These are phyloP conservation scores for Alloplasta piceator DNA, from an alignment of 2,888 invertebrate genomes.

Conservation along the genomic window DNA sequence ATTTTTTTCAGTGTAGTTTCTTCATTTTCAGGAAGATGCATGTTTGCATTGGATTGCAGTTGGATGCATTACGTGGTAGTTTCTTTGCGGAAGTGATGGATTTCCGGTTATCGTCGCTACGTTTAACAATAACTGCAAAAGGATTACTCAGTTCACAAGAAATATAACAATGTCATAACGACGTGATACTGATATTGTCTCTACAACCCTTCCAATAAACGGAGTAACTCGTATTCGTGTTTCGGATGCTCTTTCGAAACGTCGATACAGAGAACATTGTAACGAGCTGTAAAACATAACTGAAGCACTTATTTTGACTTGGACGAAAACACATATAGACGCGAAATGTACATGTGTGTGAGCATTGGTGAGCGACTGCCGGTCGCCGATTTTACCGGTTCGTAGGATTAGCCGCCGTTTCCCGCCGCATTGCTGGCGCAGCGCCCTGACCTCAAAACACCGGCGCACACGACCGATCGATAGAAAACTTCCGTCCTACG, in stretches of 20 bases:
- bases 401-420: constrained; percentile 69
- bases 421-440: constrained; percentile 81
- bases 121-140: too few relatives aligned
- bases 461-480: constrained; percentile 73
- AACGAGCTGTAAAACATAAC: not conserved
- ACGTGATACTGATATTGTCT: too few relatives aligned
- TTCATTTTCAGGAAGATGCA: too few relatives aligned
- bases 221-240: too few relatives aligned
- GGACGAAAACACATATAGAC: not conserved
- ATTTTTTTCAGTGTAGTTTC: too few relatives aligned
- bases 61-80: too few relatives aligned
- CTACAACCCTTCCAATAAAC: too few relatives aligned
- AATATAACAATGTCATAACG: too few relatives aligned
- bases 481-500: constrained; percentile 79
- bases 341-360: not conserved
- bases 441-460: constrained; percentile 83
- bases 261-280: not conserved
- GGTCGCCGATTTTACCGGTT: constrained; percentile 68
- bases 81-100: too few relatives aligned
- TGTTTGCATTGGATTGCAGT: too few relatives aligned
- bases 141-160: too few relatives aligned
- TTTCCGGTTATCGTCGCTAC: too few relatives aligned
- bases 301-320: not conserved
- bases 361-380: constrained; percentile 39
- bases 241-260: not conserved